phyloP scores from a whole-genome alignment of 2,888 invertebrate species.

The Rotaria macrura region DNA sequence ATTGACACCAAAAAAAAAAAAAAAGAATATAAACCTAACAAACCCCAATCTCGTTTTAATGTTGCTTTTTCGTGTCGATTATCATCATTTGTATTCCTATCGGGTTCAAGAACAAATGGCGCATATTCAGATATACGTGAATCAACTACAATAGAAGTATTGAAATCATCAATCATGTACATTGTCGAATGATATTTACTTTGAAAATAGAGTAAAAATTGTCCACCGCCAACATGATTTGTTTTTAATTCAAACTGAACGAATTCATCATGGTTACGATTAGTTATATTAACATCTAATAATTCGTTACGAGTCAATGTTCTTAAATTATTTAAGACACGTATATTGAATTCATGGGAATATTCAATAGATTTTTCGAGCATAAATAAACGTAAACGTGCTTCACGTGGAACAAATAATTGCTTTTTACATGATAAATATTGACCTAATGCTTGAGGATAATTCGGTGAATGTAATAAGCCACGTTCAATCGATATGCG shows the following conservation, averaged over 20 bases:
- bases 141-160: background rate
- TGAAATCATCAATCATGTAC: too few relatives aligned
- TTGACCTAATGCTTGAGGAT: background rate
- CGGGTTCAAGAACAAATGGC: background rate
- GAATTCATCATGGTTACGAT: background rate
- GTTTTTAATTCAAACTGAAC: constrained; percentile 5
- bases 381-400: background rate
- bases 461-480: constrained; percentile 1
- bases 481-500: background rate
- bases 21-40: background rate
- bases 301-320: background rate
- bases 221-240: background rate
- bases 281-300: background rate
- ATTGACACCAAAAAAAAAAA: too few relatives aligned
- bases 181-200: background rate
- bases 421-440: background rate
- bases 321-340: background rate
- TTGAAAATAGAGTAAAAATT: background rate
- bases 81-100: background rate
- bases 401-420: background rate
- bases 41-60: background rate
- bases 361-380: background rate
- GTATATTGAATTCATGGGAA: background rate
- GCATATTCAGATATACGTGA: background rate
- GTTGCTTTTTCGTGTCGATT: background rate